Evolutionary conservation across 2,797 vertebrate genomes (phyloP).

Genomic region (Naso thynnoides): DNA sequence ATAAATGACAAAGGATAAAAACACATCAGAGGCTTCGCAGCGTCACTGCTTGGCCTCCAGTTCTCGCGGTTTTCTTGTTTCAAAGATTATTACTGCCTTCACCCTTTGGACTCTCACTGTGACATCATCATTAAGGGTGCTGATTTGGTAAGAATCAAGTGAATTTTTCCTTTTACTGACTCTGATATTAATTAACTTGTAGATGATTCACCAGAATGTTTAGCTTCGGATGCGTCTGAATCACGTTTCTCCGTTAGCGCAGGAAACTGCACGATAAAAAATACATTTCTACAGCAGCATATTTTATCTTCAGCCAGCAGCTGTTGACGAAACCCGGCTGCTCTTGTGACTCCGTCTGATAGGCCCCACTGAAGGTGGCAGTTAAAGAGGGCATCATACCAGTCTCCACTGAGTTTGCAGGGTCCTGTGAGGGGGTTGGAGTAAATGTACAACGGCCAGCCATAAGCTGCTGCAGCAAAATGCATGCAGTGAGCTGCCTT

Average conservation of each 20-base stretch:
- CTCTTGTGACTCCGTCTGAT: neutral
- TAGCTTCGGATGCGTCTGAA: no score
- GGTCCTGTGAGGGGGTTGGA: slow-evolving; percentile 90
- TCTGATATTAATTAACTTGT: no score
- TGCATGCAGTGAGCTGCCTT: slow-evolving; percentile 93
- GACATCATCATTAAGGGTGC: no score
- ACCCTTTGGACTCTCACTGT: neutral
- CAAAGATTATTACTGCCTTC: neutral
- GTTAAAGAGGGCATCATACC: slow-evolving; percentile 81
- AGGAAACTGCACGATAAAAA: neutral
- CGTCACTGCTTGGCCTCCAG: no score
- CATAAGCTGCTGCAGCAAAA: slow-evolving; percentile 94
- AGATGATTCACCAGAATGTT: no score
- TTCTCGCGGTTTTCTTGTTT: neutral
- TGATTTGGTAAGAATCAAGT: no score
- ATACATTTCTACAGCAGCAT: neutral
- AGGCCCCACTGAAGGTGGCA: neutral
- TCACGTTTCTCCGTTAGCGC: neutral
- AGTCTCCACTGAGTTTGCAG: slow-evolving; percentile 91
- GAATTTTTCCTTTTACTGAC: no score
- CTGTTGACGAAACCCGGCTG: neutral
- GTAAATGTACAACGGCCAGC: slow-evolving; percentile 95
- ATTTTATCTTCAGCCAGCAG: neutral
- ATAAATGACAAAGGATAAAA: no score
- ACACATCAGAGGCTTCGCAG: no score